Conservation (phyloP, 1,140 invertebrate species). For the Aradophagus sp. region DNA sequence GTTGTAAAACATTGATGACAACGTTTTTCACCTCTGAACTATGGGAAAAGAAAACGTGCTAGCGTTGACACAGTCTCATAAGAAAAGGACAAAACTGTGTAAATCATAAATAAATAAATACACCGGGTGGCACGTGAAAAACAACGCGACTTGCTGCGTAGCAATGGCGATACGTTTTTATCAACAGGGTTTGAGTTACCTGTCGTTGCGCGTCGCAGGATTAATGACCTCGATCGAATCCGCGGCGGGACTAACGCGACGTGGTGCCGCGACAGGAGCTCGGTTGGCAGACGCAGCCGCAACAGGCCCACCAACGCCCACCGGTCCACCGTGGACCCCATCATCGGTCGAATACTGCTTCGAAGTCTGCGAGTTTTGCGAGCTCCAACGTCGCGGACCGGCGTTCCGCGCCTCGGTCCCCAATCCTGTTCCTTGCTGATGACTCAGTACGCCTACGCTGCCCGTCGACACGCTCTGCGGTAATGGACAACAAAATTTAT, state of each 20-base stretch:
- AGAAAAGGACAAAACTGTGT: too few relatives aligned
- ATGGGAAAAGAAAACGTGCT: too few relatives aligned
- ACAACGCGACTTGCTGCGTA: too few relatives aligned
- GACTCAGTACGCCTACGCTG: constrained; percentile 60
- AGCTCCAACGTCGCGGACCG: constrained; percentile 64
- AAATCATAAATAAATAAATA: too few relatives aligned
- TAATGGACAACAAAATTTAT: constrained; percentile 17
- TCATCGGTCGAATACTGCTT: constrained; percentile 68
- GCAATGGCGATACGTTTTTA: too few relatives aligned
- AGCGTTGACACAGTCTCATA: too few relatives aligned
- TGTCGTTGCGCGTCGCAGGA: constrained; percentile 59
- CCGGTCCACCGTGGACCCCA: constrained; percentile 60
- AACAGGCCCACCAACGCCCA: constrained; percentile 65
- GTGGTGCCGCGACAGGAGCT: constrained; percentile 63
- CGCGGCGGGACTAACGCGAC: constrained; percentile 68
- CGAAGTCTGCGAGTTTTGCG: constrained; percentile 64
- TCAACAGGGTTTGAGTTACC: constrained; percentile 51
- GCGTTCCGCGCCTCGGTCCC: constrained; percentile 55
- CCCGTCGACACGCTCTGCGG: constrained; percentile 68
- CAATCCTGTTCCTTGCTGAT: constrained; percentile 59
- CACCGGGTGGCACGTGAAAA: too few relatives aligned
- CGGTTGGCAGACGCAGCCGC: constrained; percentile 63
- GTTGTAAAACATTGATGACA: too few relatives aligned
- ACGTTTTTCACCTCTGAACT: too few relatives aligned
- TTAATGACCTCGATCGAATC: constrained; percentile 65